Percentiles rank a stretch among this genome's conserved stretches.
Evolutionary conservation across 2,888 invertebrate species (phyloP).

Genomic region (Cheiracanthium punctorium): DNA sequence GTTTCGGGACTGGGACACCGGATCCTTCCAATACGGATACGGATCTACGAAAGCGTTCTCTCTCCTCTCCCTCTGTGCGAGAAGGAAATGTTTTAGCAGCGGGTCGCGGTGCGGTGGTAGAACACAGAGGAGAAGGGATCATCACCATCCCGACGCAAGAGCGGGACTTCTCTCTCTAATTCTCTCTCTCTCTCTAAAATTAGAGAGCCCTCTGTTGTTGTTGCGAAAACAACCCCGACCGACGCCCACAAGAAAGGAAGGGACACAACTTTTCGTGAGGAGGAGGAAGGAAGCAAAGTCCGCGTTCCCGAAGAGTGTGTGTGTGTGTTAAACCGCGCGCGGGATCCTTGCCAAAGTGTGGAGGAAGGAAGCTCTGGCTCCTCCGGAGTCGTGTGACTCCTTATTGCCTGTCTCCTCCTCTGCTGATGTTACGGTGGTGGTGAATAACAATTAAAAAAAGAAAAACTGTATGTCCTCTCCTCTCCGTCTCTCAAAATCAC

Average conservation of each 20-base stretch:
- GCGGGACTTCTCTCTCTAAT: too few species aligned
- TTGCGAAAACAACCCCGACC: too few species aligned
- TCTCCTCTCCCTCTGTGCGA: not conserved
- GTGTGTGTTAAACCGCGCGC: too few species aligned
- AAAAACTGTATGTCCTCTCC: not conserved
- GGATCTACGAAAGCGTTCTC: too few species aligned
- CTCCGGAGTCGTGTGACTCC: not conserved
- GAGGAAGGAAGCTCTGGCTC: not conserved
- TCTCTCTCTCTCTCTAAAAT: conserved; percentile 28
- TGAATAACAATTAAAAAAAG: too few species aligned
- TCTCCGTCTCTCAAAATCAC: not conserved
- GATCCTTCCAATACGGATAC: not conserved
- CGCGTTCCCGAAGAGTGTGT: too few species aligned
- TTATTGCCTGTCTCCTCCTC: not conserved
- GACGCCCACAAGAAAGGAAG: not conserved
- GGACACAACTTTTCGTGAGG: too few species aligned
- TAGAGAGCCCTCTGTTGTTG: not conserved
- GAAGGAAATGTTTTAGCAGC: not conserved
- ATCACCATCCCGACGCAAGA: too few species aligned
- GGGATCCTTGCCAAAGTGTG: not conserved
- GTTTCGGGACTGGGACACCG: not conserved
- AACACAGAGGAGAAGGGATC: too few species aligned
- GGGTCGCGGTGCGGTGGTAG: too few species aligned
- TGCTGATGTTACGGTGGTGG: not conserved
- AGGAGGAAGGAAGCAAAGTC: too few species aligned